Base-by-base conservation (phyloP, 92 coral and sea anemone species). In the Meandrina meandrites region DNA sequence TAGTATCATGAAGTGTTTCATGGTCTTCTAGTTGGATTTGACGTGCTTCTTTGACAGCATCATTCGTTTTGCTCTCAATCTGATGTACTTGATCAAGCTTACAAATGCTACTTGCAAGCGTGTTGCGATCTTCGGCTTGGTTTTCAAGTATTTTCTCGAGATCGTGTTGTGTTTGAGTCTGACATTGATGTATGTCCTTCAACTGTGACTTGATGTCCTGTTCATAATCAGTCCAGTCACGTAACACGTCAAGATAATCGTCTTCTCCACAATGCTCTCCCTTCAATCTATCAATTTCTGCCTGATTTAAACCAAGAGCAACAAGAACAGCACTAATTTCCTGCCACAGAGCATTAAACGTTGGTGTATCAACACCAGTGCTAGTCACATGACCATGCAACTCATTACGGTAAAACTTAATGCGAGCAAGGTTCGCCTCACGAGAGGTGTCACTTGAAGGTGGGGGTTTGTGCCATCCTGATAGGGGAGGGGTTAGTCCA, bases 261-360 rank as follows among this genome's bases (percentile, higher is more conserved):
- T 60, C 57, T 56, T 76, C 87, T 21, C 37, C 85, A 28, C 64
- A 34, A 2, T 6, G 69, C 34, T 68, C 77, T 18, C 71, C 73
- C 62, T 85, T 53, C 76, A 84, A 31, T 40, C 58, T 87, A 80
- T 84, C 92, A 16, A 89, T 48, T 17, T 89, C 89, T 0, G 79
- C 86, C 40, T 84, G 89, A 87, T 81, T 79, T 48, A 85, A 36
- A 22, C 95, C 95, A 34, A 92, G 88, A 12, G 87, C 56, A 40
- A 87, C 45, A 71, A 93, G 75, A 35, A 88, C 92, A 37, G 8
- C 34, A n/a, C 89, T 56, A 11, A 93, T 86, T 47, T 93, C 92
- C 40, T 70, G 57, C 96, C 96, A 93, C 34, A 81, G 48, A 9
- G 32, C 6, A 27, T 72, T 68, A 69, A 93, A 93, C 14, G 66